Base-by-base conservation (phyloP, 2,888 invertebrate genomes). In the Punctoribates punctum region DNA sequence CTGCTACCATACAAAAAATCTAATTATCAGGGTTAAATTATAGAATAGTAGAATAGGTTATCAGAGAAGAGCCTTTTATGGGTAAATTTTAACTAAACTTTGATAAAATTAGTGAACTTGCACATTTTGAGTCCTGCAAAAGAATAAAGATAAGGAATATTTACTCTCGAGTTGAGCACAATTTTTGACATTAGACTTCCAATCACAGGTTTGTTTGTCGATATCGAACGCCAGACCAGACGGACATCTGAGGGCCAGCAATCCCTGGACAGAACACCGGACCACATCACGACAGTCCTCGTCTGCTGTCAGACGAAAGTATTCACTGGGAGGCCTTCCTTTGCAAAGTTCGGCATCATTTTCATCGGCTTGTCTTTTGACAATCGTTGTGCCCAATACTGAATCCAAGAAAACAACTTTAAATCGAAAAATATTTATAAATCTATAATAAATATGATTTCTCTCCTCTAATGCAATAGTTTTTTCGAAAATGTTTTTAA, bases 161-260 rank as follows among this genome's bases (percentile, higher is more conserved):
- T 94, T 92, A 95, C 95, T 94, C 89, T 94, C 93, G 87, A 90
- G 83, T 86, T 89, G 88, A 88, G 94, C 91, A 89, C 95, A 95
- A 90, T 94, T 94, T 89, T 93, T 93, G 87, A 95, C 95, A 88
- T 94, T 89, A 84, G 93, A 90, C 89, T 91, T 94, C 95, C 95
- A 95, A 88, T 94, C 94, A 88, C 95, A 95, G 83, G 94, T 94
- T 87, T 95, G 94, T 83, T 93, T 90, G 85, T 91, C 90, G 85
- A 95, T 91, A 89, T 95, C 94, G 88, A 95, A 95, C 83, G 92
- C 93, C 85, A 95, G 88, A 85, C 94, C 91, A 83, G 88, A 90
- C 82, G 94, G 94, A 86, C 95, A 95, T 84, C 90, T 88, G 84
- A 95, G 92, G 80, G 91, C 89, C 83, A 94, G 93, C 85, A 95